Conservation (phyloP, 2,113 vertebrate species). For the Urocitellus parryii region DNA sequence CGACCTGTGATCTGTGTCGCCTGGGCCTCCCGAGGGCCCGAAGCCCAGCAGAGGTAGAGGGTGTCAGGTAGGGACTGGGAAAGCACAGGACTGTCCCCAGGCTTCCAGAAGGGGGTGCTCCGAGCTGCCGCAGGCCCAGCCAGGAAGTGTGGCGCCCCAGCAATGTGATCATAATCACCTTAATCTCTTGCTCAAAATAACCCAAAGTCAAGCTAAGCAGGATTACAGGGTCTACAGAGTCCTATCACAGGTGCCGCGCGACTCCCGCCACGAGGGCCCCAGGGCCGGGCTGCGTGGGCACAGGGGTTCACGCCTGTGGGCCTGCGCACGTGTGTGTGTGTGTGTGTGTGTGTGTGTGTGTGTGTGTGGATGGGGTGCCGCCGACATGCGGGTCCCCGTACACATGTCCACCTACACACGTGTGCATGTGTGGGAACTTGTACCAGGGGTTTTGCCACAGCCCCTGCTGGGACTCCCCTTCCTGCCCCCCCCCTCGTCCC, state of each 20-base stretch:
- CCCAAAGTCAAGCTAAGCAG: constrained; percentile 87
- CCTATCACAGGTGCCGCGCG: constrained; percentile 36
- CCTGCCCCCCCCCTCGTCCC: too few relatives aligned
- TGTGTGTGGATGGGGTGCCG: background rate
- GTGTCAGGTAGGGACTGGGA: background rate
- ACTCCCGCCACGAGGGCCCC: background rate
- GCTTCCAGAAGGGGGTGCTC: background rate
- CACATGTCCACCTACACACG: background rate
- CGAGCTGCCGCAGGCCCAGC: background rate
- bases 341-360: background rate
- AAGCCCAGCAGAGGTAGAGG: background rate
- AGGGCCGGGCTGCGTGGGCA: background rate
- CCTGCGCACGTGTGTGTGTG: background rate
- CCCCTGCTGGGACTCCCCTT: background rate
- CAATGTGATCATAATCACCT: constrained; percentile 84
- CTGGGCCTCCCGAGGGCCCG: background rate
- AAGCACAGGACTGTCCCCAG: background rate
- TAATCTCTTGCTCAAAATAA: constrained; percentile 91
- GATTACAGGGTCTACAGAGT: constrained; percentile 85
- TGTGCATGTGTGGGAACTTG: background rate
- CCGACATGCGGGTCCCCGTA: background rate
- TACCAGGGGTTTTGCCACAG: too few relatives aligned
- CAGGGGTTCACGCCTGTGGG: background rate
- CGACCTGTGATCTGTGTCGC: rapidly evolving
- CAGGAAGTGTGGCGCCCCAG: constrained; percentile 76